phyloP scores from a whole-genome alignment of 2,888 invertebrate genomes.

The Erebia epiphron region DNA sequence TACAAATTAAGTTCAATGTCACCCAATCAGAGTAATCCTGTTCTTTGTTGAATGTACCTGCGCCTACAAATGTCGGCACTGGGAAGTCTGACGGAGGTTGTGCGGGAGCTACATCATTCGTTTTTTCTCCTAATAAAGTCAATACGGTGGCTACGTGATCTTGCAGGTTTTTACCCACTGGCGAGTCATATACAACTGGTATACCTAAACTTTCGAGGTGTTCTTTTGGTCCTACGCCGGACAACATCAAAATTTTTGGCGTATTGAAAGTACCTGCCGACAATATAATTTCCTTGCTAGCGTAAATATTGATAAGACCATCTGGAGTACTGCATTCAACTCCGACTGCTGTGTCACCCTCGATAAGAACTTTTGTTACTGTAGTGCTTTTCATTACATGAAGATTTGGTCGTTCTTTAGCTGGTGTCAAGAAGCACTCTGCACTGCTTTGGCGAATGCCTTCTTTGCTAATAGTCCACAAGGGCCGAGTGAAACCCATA shows the following conservation, averaged over 20 bases:
- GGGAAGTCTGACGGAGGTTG: constrained; percentile 51
- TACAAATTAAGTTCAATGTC: constrained; percentile 41
- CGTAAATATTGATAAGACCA: constrained; percentile 48
- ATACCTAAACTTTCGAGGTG: constrained; percentile 59
- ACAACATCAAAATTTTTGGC: constrained; percentile 73
- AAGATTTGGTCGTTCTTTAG: constrained; percentile 54
- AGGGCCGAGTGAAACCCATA: constrained; percentile 69
- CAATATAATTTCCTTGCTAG: constrained; percentile 70
- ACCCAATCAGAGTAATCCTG: constrained; percentile 69
- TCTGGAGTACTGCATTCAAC: constrained; percentile 58
- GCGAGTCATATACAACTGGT: constrained; percentile 57
- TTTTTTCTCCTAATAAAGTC: constrained; percentile 44
- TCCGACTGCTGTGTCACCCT: constrained; percentile 65
- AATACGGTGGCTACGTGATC: constrained; percentile 64
- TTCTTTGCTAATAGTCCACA: constrained; percentile 62
- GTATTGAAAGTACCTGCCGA: constrained; percentile 73
- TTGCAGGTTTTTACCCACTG: constrained; percentile 71
- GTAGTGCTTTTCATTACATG: constrained; percentile 66
- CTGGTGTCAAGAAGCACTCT: constrained; percentile 66
- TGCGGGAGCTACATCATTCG: constrained; percentile 52
- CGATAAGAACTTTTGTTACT: constrained; percentile 74
- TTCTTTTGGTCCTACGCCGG: constrained; percentile 70
- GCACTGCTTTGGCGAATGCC: constrained; percentile 74
- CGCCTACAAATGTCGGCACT: constrained; percentile 44
- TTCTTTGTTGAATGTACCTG: constrained; percentile 82